These are phyloP conservation scores for Muntiacus reevesi DNA, from an alignment of 2,113 vertebrate genomes.

Conservation along the genomic window DNA sequence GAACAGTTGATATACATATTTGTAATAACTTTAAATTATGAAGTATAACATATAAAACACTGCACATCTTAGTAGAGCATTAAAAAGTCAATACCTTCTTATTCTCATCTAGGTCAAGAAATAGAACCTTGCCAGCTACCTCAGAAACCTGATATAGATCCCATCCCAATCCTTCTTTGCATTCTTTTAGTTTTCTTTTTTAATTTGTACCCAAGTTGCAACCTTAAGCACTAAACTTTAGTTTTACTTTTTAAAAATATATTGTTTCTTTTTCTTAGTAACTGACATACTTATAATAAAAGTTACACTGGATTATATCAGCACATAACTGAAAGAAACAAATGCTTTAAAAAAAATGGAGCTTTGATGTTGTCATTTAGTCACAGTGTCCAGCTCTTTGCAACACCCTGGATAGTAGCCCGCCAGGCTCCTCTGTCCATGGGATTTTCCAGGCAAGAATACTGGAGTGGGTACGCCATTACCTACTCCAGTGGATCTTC, in stretches of 20 bases:
- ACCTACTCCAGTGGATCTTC: not conserved
- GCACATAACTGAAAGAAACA: not conserved
- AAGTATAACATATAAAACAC: not conserved
- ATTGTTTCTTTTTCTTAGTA: conserved; percentile 21
- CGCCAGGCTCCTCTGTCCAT: not conserved
- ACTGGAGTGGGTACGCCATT: not conserved
- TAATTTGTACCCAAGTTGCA: not conserved
- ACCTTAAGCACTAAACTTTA: not conserved
- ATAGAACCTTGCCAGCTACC: not conserved
- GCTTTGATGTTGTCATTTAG: not conserved
- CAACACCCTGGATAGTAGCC: not conserved
- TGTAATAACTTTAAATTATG: not conserved
- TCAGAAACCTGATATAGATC: not conserved
- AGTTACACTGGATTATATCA: not conserved
- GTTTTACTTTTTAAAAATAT: not conserved
- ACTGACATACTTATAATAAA: not conserved
- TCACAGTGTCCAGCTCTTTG: not conserved
- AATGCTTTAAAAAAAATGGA: not conserved
- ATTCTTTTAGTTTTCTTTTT: conserved; percentile 22
- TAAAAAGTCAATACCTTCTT: not conserved
- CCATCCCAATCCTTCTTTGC: not conserved
- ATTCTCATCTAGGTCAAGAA: not conserved
- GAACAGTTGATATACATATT: not conserved
- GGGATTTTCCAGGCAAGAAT: not conserved
- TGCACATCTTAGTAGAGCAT: not conserved